Conservation (phyloP, 2,797 vertebrate genomes). For the Gambelia wislizenii region DNA sequence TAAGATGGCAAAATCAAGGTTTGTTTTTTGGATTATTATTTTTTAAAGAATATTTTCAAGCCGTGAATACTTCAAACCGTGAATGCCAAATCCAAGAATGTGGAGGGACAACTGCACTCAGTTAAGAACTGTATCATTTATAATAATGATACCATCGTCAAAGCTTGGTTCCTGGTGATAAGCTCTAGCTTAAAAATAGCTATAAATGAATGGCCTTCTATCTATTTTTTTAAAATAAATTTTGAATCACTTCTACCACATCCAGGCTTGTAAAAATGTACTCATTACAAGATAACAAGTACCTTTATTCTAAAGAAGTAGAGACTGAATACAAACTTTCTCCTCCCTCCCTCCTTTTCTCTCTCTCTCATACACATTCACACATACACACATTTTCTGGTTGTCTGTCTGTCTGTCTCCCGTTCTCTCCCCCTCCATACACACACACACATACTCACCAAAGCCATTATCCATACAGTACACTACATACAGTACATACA, state of each 20-base stretch:
- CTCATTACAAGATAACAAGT: not conserved
- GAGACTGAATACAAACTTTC: constrained; percentile 28
- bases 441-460: too few species aligned
- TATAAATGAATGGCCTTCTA: constrained; percentile 8
- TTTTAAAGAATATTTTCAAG: too few species aligned
- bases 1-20: too few species aligned
- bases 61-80: too few species aligned
- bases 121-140: not conserved
- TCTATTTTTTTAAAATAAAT: constrained; percentile 28
- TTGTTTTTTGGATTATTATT: too few species aligned
- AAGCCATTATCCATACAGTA: not conserved
- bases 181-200: constrained; percentile 18
- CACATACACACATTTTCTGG: too few species aligned
- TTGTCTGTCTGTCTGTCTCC: too few species aligned
- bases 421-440: too few species aligned
- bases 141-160: not conserved
- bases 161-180: not conserved
- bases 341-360: not conserved
- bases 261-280: not conserved
- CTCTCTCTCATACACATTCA: too few species aligned
- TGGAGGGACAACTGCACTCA: too few species aligned
- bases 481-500: too few species aligned
- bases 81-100: too few species aligned
- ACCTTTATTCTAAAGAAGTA: not conserved
- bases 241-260: constrained; percentile 22